These are phyloP conservation scores for Dusona sp. DNA, from an alignment of 2,888 invertebrate species.

Conservation along the genomic window DNA sequence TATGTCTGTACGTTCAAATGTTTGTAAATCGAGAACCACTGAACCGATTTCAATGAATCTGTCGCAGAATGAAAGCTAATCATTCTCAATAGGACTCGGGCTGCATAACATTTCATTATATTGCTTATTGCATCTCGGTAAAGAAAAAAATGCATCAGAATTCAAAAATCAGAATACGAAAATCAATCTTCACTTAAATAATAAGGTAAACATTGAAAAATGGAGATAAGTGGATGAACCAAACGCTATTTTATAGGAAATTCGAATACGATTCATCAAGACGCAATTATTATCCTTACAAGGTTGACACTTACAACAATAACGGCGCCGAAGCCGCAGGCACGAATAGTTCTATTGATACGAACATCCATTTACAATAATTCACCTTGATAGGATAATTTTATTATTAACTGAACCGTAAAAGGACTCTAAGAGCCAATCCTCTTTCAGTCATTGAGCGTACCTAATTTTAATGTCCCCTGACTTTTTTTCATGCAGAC, in stretches of 20 bases:
- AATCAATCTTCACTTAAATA: too few relatives aligned
- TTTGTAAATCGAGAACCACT: neutral
- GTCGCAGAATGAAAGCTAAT: neutral
- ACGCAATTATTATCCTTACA: neutral
- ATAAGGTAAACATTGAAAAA: too few relatives aligned
- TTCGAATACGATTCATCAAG: too few relatives aligned
- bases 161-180: too few relatives aligned
- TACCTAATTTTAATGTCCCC: neutral
- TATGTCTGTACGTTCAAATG: neutral
- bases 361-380: neutral
- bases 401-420: constrained; percentile 3
- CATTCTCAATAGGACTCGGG: too few relatives aligned
- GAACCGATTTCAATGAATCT: neutral
- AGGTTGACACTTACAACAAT: neutral
- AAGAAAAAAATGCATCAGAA: too few relatives aligned
- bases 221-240: too few relatives aligned
- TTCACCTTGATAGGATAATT: constrained; percentile 31
- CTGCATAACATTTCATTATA: too few relatives aligned
- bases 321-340: neutral
- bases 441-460: neutral
- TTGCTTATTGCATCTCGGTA: too few relatives aligned
- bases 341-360: neutral
- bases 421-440: constrained; percentile 16
- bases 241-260: too few relatives aligned
- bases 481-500: neutral